Evolutionary conservation across 2,888 invertebrate genomes (phyloP).

Genomic region (Catotricha subobsoleta): DNA sequence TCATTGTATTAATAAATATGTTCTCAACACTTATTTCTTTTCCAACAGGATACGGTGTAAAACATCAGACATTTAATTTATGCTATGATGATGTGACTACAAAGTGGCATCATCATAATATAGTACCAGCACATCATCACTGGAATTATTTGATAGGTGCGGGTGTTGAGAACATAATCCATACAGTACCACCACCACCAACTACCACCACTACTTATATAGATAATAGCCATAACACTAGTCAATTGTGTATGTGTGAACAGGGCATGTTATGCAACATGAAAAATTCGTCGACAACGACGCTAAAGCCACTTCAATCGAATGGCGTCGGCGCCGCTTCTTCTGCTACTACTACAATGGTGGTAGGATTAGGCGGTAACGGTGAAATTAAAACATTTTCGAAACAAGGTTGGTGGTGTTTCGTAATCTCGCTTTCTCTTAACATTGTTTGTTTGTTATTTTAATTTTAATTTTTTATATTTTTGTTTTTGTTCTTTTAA

Average conservation of each 20-base stretch:
- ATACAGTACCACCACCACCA: background rate
- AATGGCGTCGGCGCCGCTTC: background rate
- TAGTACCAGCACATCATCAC: no score
- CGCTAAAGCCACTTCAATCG: background rate
- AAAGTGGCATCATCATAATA: constrained; percentile 3
- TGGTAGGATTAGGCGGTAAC: background rate
- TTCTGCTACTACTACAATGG: no score
- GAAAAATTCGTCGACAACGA: background rate
- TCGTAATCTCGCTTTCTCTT: no score
- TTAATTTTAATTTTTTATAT: no score
- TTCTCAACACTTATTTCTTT: constrained; percentile 4
- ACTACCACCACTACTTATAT: background rate
- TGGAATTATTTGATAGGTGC: constrained; percentile 1
- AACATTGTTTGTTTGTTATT: no score
- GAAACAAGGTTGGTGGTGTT: constrained; percentile 3
- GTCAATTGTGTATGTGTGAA: background rate
- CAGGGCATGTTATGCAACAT: background rate
- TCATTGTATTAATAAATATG: background rate
- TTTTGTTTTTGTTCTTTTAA: no score
- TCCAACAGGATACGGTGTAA: constrained; percentile 3
- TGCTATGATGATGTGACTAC: constrained; percentile 3
- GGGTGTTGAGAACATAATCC: constrained; percentile 3
- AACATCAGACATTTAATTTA: constrained; percentile 2
- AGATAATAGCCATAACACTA: background rate
- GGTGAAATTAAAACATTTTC: constrained; percentile 1